Percentiles rank a stretch among this genome's conserved stretches.
These are phyloP conservation scores for Ptychoptera albimana DNA, from an alignment of 2,888 invertebrate genomes.

Conservation along the genomic window DNA sequence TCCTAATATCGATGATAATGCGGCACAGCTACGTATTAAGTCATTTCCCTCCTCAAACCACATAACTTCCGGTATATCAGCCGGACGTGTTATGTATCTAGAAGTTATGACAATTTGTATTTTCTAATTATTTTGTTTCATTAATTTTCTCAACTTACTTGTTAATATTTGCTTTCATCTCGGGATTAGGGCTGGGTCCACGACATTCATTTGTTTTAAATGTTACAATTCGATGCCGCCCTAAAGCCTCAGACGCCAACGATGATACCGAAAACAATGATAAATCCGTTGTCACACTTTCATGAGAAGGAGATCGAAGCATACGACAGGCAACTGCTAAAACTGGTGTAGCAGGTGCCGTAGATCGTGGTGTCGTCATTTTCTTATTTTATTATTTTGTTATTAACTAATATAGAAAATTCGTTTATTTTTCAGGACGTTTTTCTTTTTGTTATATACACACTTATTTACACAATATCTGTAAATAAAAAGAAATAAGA, in stretches of 20 bases:
- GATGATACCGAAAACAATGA: conserved; percentile 64
- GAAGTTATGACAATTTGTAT: background rate
- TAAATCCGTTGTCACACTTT: conserved; percentile 69
- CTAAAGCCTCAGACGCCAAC: conserved; percentile 37
- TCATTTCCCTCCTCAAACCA: conserved; percentile 67
- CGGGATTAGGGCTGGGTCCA: conserved; percentile 59
- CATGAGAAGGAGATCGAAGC: conserved; percentile 64
- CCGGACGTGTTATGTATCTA: conserved; percentile 17
- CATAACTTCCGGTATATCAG: conserved; percentile 45
- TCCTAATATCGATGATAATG: conserved; percentile 60
- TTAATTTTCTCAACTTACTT: conserved; percentile 10
- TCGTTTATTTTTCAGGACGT: no score
- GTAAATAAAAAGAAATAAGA: no score
- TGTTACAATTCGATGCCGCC: conserved; percentile 28
- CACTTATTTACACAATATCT: no score
- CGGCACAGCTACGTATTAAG: conserved; percentile 63
- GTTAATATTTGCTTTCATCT: conserved; percentile 27
- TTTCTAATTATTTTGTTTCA: background rate
- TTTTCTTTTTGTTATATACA: no score
- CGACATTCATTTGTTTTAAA: conserved; percentile 34
- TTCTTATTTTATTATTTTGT: conserved; percentile 5
- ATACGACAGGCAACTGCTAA: conserved; percentile 42
- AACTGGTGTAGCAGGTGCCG: conserved; percentile 13
- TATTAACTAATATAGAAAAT: no score
- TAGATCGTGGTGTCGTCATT: conserved; percentile 14